phyloP scores from a whole-genome alignment of 1,140 invertebrate genomes.

The Metopolophium dirhodum region DNA sequence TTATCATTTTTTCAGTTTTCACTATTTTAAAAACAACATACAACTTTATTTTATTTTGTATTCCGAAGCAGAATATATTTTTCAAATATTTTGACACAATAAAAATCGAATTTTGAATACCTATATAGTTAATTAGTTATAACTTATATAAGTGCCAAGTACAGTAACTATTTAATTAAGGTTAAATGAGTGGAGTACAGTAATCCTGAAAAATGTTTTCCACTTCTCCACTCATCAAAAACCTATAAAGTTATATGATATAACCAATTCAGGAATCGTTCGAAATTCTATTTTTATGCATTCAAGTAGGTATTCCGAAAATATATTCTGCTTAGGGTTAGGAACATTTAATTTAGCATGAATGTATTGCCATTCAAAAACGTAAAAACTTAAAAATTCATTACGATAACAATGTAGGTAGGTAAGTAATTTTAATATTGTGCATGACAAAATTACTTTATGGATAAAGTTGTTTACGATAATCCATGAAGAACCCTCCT shows the following conservation, averaged over 20 bases:
- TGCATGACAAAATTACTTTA: neutral
- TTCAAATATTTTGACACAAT: neutral
- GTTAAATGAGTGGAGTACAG: neutral
- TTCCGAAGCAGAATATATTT: neutral
- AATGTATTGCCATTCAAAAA: no score
- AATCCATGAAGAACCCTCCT: no score
- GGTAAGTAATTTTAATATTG: neutral
- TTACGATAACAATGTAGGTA: neutral
- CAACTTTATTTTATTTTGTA: neutral
- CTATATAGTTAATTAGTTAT: neutral
- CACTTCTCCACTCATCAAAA: neutral
- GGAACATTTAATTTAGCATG: neutral
- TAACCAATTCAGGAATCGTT: neutral
- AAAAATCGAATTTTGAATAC: neutral
- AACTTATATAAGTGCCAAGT: no score
- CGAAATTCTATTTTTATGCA: neutral
- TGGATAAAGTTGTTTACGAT: neutral
- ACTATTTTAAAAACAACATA: neutral
- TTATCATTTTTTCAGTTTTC: neutral
- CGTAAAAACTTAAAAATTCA: neutral
- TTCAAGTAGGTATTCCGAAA: neutral
- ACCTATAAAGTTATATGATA: neutral
- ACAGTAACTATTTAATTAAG: neutral
- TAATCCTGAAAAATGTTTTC: neutral
- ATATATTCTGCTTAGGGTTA: neutral